Conservation (phyloP, 2,888 invertebrate species). For the Zonitis immaculata region DNA sequence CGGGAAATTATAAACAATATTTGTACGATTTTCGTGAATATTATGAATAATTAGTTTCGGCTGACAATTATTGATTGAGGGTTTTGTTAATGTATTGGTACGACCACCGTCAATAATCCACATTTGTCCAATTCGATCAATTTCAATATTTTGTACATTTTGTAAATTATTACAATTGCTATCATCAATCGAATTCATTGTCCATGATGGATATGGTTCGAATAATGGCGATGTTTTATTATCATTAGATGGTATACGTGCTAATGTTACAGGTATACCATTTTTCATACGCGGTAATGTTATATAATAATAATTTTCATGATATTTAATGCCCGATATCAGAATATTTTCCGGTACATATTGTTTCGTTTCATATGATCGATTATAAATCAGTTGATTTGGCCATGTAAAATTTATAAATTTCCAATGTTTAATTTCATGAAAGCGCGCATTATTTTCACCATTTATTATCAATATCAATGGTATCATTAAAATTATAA, state of each 20-base stretch:
- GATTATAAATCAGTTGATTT: slow-evolving; percentile 52
- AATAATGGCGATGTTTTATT: slow-evolving; percentile 56
- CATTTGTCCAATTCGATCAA: slow-evolving; percentile 63
- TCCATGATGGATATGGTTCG: slow-evolving; percentile 69
- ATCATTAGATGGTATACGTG: slow-evolving; percentile 51
- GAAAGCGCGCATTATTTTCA: slow-evolving; percentile 46
- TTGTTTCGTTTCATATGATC: slow-evolving; percentile 53
- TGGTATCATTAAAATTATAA: neutral
- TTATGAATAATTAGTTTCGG: slow-evolving; percentile 67
- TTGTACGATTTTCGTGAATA: slow-evolving; percentile 56
- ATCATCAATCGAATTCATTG: slow-evolving; percentile 61
- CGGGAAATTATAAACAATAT: slow-evolving; percentile 57
- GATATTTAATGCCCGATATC: slow-evolving; percentile 64
- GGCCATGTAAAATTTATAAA: slow-evolving; percentile 66
- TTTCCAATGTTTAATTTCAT: slow-evolving; percentile 70
- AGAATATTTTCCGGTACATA: slow-evolving; percentile 66
- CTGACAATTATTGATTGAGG: slow-evolving; percentile 53
- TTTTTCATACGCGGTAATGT: slow-evolving; percentile 65
- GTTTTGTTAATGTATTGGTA: slow-evolving; percentile 55
- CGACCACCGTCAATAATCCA: slow-evolving; percentile 68
- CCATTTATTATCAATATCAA: neutral
- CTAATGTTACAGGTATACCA: slow-evolving; percentile 68
- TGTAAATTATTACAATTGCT: slow-evolving; percentile 60
- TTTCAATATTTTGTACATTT: slow-evolving; percentile 70
- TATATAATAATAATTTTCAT: slow-evolving; percentile 62